These are phyloP conservation scores for Petrocephalus zakoni DNA, from an alignment of 2,113 vertebrate genomes.

Conservation along the genomic window DNA sequence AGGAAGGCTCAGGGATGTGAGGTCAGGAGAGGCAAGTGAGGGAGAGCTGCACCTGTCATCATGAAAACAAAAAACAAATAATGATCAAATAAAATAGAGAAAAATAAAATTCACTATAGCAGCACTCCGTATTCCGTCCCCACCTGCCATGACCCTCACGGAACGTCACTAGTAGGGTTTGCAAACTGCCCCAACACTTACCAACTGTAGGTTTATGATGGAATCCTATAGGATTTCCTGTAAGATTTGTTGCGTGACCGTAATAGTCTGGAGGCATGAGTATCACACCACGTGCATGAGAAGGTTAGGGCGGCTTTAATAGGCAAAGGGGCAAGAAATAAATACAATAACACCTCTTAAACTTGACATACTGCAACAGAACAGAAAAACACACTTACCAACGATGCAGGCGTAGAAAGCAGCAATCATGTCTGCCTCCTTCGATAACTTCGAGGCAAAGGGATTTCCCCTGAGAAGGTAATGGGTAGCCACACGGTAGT, in stretches of 20 bases:
- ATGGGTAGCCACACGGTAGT: conserved; percentile 46
- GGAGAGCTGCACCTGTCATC: neutral
- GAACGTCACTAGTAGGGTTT: too few species aligned
- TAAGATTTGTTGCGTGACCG: neutral
- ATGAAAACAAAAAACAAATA: neutral
- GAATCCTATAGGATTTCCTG: too few species aligned
- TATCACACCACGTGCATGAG: neutral
- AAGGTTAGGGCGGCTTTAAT: too few species aligned
- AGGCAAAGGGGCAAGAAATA: neutral
- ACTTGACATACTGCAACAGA: neutral
- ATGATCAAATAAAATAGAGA: neutral
- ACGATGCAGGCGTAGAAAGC: conserved; percentile 80
- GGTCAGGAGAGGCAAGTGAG: neutral
- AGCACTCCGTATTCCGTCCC: too few species aligned
- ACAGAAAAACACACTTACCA: conserved; percentile 61
- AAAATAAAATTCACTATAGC: too few species aligned
- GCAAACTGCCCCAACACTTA: too few species aligned
- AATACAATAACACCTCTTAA: neutral
- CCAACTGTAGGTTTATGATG: too few species aligned
- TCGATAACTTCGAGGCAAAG: conserved; percentile 81
- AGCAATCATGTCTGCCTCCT: conserved; percentile 79
- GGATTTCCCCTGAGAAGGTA: conserved; percentile 72
- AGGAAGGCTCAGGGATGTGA: neutral
- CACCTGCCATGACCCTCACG: too few species aligned
- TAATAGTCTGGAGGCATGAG: neutral